These are phyloP conservation scores for Boulengeromyrus knoepffleri DNA, from an alignment of 2,113 vertebrate species.

Conservation along the genomic window DNA sequence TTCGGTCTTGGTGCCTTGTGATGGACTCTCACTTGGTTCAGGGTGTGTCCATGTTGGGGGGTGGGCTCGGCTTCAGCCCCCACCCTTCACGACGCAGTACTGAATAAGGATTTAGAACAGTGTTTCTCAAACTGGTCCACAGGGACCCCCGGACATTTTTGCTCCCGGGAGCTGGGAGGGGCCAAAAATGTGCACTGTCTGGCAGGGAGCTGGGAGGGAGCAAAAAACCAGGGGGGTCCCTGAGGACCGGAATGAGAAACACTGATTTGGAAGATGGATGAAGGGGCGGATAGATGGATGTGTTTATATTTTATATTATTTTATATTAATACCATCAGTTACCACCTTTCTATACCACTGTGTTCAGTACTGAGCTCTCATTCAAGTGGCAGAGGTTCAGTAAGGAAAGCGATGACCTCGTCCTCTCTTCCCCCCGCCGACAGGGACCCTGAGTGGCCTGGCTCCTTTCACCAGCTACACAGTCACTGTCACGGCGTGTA, in stretches of 20 bases:
- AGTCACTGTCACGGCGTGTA: slow-evolving; percentile 79
- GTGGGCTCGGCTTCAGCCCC: not conserved
- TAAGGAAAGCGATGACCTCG: slow-evolving; percentile 30
- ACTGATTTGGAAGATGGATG: not conserved
- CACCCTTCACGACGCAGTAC: not conserved
- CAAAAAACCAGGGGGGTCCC: not conserved
- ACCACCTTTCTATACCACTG: not conserved
- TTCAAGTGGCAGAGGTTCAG: slow-evolving; percentile 25
- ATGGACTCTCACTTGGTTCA: not conserved
- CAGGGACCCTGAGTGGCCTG: slow-evolving; percentile 79
- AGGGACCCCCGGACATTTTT: not conserved
- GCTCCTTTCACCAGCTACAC: slow-evolving; percentile 73
- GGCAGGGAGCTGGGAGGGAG: no score
- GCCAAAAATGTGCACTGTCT: not conserved
- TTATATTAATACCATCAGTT: not conserved
- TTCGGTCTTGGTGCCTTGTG: not conserved
- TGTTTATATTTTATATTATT: not conserved
- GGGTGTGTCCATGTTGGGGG: not conserved
- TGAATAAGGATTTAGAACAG: not conserved
- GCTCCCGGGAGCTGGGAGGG: not conserved
- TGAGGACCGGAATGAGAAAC: not conserved
- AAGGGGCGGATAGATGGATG: not conserved
- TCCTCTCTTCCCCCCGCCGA: slow-evolving; percentile 29
- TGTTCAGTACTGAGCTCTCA: not conserved
- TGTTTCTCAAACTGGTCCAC: not conserved